Evolutionary conservation across 2,797 vertebrate species (phyloP), one percentile per base, ranked within the genome.

Genomic region (Graptemys geographica): DNA sequence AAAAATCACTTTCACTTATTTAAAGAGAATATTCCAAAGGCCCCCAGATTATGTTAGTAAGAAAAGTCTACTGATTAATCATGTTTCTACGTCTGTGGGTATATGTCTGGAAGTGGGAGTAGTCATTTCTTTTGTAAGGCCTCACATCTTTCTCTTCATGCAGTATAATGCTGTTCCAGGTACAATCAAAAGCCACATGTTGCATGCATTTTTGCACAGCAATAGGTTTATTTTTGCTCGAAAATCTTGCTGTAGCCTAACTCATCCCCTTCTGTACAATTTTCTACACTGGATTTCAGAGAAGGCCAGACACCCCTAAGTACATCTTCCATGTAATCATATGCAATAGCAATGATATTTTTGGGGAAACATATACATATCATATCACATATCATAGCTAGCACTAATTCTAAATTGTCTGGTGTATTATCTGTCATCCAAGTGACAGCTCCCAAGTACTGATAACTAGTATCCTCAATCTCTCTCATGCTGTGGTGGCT

Each of bases 401-500:
- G 19, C 65, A 37, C n/a, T 69, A 69, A 6, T 72, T 93, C 69
- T 44, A 62, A 53, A n/a, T 83, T 90, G 3, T n/a, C n/a, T 62
- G 19, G 2, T 86, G 4, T 78, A 8, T 51, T 84, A 2, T 72
- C 18, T 90, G 84, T 25, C 12, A 81, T 10, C 1, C 5, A 89
- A 79, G 83, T 65, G 44, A 1, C 3, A 87, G 12, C 23, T 83
- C 25, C 76, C 57, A 65, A 41, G 52, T 86, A 37, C 6, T 69
- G 85, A 51, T 49, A 33, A 9, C 4, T 37, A 18, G 1, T 52
- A 23, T 52, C 2, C 33, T 92, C 12, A 41, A 25, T 87, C 56
- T 69, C 12, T 62, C 5, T 21, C 52, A 12, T 0, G 0, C 72
- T 86, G 9, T n/a, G 65, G n/a, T 81, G 6, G 2, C 4, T 5